Evolutionary conservation across 1,140 invertebrate genomes (phyloP).

Genomic region (Cepaea nemoralis): DNA sequence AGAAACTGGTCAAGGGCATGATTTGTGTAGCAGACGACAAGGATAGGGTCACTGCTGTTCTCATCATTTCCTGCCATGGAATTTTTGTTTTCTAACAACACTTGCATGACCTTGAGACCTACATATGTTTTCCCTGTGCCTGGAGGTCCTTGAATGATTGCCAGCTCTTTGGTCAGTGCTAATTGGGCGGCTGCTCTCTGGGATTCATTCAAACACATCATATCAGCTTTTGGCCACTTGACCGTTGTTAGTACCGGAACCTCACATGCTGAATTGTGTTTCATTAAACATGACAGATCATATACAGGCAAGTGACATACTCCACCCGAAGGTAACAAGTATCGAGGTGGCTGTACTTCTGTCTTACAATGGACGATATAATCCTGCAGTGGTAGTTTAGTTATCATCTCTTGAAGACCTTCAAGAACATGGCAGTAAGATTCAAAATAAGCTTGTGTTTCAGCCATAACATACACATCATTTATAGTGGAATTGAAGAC

Average conservation of each 20-base stretch:
- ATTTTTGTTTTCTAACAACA: constrained; percentile 67
- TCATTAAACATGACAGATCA: constrained; percentile 39
- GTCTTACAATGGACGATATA: constrained; percentile 60
- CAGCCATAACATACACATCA: constrained; percentile 66
- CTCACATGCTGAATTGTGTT: background rate
- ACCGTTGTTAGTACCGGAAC: constrained; percentile 6
- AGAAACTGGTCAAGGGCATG: constrained; percentile 91
- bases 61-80: background rate
- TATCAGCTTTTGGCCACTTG: constrained; percentile 56
- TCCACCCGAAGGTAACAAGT: constrained; percentile 51
- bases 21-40: constrained; percentile 89
- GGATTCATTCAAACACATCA: constrained; percentile 68
- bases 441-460: constrained; percentile 74
- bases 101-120: constrained; percentile 69
- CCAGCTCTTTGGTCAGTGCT: constrained; percentile 73
- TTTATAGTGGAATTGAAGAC: background rate
- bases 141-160: constrained; percentile 81
- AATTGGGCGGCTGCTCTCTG: constrained; percentile 72
- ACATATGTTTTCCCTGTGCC: constrained; percentile 70
- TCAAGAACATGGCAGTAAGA: constrained; percentile 72
- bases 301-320: constrained; percentile 21
- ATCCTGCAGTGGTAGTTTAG: constrained; percentile 64
- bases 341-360: background rate
- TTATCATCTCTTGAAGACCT: constrained; percentile 53
- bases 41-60: constrained; percentile 73